These are phyloP conservation scores for Rhinichthys osculus DNA, from an alignment of 2,797 vertebrate genomes.

Conservation along the genomic window DNA sequence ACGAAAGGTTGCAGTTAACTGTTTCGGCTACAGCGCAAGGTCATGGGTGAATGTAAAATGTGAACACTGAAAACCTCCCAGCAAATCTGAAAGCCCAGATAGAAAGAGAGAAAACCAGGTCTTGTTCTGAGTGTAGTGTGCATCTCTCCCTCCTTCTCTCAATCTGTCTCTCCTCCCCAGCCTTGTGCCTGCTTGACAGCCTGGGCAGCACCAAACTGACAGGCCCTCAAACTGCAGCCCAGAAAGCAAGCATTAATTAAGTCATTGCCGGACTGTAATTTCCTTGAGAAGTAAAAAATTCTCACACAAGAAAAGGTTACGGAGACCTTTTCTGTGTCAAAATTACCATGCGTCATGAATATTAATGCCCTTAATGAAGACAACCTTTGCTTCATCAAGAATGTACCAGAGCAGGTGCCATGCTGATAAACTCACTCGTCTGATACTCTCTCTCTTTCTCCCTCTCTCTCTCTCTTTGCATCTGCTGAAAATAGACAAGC, in stretches of 20 bases:
- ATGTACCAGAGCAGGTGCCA: constrained; percentile 99
- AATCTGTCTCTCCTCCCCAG: constrained; percentile 74
- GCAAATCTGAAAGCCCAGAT: constrained; percentile 37
- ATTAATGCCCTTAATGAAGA: constrained; percentile 99
- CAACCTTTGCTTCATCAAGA: constrained; percentile 99
- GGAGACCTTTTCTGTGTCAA: constrained; percentile 99
- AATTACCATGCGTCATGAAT: constrained; percentile 99
- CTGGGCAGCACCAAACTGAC: constrained; percentile 94
- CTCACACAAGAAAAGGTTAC: constrained; percentile 99
- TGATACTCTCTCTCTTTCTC: constrained; percentile 73
- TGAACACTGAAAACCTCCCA: background rate
- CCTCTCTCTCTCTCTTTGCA: constrained; percentile 66
- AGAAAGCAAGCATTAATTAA: constrained; percentile 99
- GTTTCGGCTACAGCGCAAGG: constrained; percentile 6
- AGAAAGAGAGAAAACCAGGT: constrained; percentile 62
- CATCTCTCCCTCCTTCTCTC: constrained; percentile 78
- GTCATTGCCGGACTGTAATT: constrained; percentile 99
- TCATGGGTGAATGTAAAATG: constrained; percentile 19
- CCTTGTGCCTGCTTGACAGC: constrained; percentile 87
- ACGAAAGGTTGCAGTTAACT: constrained; percentile 9
- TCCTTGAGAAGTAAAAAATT: constrained; percentile 99
- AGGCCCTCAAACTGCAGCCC: constrained; percentile 92
- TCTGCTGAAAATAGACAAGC: constrained; percentile 78
- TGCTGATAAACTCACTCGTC: constrained; percentile 91
- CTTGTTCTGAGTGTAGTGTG: constrained; percentile 75